Percentiles rank a stretch among this genome's conserved stretches.
These are phyloP conservation scores for Actinostola sp. DNA, from an alignment of 92 coral and sea anemone species.

Conservation along the genomic window DNA sequence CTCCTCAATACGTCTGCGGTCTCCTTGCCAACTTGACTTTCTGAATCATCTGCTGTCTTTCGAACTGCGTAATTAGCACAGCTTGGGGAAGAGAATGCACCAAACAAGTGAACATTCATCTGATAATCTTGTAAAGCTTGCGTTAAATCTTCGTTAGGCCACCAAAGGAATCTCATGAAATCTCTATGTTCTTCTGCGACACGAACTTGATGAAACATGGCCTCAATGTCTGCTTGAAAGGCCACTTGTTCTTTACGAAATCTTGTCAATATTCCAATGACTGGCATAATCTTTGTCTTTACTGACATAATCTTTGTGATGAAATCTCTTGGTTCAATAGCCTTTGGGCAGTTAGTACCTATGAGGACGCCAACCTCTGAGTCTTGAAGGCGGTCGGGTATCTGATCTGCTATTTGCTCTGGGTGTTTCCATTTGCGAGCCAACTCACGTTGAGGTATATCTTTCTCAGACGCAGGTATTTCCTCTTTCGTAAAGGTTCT, in stretches of 20 bases:
- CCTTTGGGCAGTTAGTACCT: no score
- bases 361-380: no score
- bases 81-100: background rate
- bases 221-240: background rate
- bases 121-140: background rate
- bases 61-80: background rate
- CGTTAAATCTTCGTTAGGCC: background rate
- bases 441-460: no score
- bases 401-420: background rate
- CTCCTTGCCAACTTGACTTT: background rate
- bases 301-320: no score
- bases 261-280: background rate
- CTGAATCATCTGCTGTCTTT: background rate
- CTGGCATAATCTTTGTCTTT: no score
- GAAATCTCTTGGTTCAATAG: no score
- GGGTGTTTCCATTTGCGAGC: background rate
- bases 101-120: background rate
- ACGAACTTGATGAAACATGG: background rate
- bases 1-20: background rate
- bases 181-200: background rate
- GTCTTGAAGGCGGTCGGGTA: no score
- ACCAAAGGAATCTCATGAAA: background rate
- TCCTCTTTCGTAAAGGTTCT: conserved; percentile 38
- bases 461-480: conserved; percentile 20
- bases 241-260: background rate